Evolutionary conservation across 2,888 invertebrate genomes (phyloP).

Genomic region (Athalia rosae): DNA sequence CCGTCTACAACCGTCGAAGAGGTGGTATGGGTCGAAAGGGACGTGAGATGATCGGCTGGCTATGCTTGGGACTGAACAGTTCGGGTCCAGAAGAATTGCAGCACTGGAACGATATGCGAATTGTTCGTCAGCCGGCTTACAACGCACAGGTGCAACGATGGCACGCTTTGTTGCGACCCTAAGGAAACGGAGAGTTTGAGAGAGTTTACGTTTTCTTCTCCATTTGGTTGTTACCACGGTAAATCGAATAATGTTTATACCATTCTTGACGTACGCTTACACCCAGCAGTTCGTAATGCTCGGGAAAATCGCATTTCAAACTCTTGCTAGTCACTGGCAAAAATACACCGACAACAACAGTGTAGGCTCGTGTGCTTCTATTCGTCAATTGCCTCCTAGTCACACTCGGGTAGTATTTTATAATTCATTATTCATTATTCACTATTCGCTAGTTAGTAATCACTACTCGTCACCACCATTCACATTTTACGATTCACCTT

Average conservation of each 20-base stretch:
- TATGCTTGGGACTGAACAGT: conserved; percentile 92
- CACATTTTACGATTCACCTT: neutral
- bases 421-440: neutral
- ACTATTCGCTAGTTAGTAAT: no score
- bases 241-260: conserved; percentile 6
- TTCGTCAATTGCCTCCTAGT: conserved; percentile 25
- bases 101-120: conserved; percentile 96
- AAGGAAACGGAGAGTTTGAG: conserved; percentile 54
- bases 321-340: conserved; percentile 5
- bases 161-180: conserved; percentile 87
- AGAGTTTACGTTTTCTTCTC: neutral
- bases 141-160: conserved; percentile 88
- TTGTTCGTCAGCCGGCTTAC: conserved; percentile 84
- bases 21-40: conserved; percentile 94
- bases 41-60: conserved; percentile 98
- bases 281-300: no score
- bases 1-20: conserved; percentile 93
- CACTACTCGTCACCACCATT: no score
- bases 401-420: conserved; percentile 22
- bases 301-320: conserved; percentile 13
- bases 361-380: conserved; percentile 3
- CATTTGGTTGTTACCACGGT: neutral
- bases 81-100: conserved; percentile 93
- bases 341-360: neutral
- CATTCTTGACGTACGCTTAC: neutral